Percentiles rank a stretch among this genome's conserved stretches.
Evolutionary conservation across 92 coral and sea anemone genomes (phyloP).

Genomic region (Pocillopora meandrina): DNA sequence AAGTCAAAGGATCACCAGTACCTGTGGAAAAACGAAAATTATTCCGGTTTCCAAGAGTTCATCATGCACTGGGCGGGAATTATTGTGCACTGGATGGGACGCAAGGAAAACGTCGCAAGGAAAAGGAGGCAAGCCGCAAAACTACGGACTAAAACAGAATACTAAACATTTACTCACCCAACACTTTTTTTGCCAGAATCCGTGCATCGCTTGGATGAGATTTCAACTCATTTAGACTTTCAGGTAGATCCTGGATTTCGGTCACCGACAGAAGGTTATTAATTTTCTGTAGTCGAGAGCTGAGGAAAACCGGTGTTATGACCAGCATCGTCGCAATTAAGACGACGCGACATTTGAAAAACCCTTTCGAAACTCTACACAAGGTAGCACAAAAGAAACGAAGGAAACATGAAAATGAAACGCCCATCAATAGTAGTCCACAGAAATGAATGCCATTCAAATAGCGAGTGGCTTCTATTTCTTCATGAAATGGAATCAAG

Average conservation of each 20-base stretch:
- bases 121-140: background rate
- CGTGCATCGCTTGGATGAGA: constrained; percentile 60
- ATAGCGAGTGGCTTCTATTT: constrained; percentile 72
- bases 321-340: constrained; percentile 44
- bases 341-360: constrained; percentile 13
- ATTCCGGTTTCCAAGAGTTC: background rate
- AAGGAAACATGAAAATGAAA: constrained; percentile 46
- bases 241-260: constrained; percentile 34
- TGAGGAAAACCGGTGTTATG: constrained; percentile 55
- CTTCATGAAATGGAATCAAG: constrained; percentile 69
- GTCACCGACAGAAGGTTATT: constrained; percentile 53
- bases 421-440: constrained; percentile 59
- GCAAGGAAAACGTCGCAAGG: background rate
- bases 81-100: no score
- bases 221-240: constrained; percentile 31
- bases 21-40: constrained; percentile 26
- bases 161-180: constrained; percentile 54
- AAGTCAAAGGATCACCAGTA: constrained; percentile 68
- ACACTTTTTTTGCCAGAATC: constrained; percentile 51
- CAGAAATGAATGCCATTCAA: constrained; percentile 70
- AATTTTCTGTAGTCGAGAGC: constrained; percentile 35
- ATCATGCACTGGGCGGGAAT: background rate
- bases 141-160: background rate
- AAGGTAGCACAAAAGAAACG: constrained; percentile 42
- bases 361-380: constrained; percentile 13